A percentile compares a stretch with the other conserved stretches of the same genome.
phyloP scores from a whole-genome alignment of 2,113 vertebrate genomes.

The Megaptera novaeangliae region DNA sequence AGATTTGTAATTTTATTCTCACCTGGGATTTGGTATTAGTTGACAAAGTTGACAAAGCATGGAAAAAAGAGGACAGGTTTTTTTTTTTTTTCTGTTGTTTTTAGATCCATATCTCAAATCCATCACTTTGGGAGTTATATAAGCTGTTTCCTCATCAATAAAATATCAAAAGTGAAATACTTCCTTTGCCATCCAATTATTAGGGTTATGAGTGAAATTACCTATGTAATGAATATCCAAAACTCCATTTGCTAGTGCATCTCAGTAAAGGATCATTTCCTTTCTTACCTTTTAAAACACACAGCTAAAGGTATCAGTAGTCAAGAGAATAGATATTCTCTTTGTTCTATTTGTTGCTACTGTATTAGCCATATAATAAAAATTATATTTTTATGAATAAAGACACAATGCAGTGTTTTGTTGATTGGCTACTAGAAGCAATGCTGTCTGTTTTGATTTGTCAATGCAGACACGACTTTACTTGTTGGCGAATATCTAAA shows the following conservation, averaged over 20 bases:
- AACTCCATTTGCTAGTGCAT: not conserved
- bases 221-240: not conserved
- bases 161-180: not conserved
- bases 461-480: not conserved
- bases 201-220: not conserved
- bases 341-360: not conserved
- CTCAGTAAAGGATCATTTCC: not conserved
- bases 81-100: not conserved
- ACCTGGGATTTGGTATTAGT: not conserved
- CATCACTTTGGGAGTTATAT: not conserved
- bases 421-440: not conserved
- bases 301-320: not conserved
- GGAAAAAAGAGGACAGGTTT: not conserved
- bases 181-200: not conserved
- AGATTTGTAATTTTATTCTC: not conserved
- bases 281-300: not conserved
- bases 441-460: not conserved
- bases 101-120: not conserved
- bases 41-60: not conserved
- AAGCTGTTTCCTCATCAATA: not conserved
- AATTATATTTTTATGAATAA: not conserved
- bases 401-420: not conserved
- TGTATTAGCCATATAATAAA: not conserved
- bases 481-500: constrained; percentile 33
- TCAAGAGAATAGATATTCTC: not conserved